A percentile compares a stretch with the other conserved stretches of the same genome.
Conservation (phyloP, 2,888 invertebrate species). For the Drosophila emarginata region DNA sequence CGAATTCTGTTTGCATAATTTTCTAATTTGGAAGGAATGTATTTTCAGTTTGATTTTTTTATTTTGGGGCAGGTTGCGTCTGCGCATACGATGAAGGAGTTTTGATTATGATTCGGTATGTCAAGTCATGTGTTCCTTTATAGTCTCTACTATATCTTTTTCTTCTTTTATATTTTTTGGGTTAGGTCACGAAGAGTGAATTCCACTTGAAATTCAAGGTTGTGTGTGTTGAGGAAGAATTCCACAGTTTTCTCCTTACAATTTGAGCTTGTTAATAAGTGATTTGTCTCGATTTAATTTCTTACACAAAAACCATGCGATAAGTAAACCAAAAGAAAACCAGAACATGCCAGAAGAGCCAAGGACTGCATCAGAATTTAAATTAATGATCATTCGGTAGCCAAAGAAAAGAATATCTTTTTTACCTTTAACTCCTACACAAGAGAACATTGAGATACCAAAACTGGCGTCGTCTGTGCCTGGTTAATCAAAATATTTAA, state of each 20-base stretch:
- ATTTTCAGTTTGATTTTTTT: constrained; percentile 1
- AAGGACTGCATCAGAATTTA: constrained; percentile 45
- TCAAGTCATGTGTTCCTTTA: constrained; percentile 28
- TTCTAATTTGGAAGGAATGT: constrained; percentile 48
- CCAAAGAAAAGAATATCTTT: constrained; percentile 18
- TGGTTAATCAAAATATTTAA: constrained; percentile 71
- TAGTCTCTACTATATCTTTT: constrained; percentile 1
- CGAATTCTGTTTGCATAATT: constrained; percentile 67
- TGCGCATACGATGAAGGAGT: constrained; percentile 53
- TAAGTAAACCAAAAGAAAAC: constrained; percentile 7
- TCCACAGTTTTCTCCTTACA: not conserved
- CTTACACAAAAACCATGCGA: constrained; percentile 4
- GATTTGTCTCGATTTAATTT: constrained; percentile 65
- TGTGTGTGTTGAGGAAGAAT: not conserved
- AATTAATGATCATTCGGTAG: constrained; percentile 63
- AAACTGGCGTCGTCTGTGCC: constrained; percentile 36
- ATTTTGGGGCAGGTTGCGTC: constrained; percentile 70
- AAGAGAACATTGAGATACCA: constrained; percentile 1
- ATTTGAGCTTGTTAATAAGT: constrained; percentile 38
- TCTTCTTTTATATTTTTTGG: constrained; percentile 1
- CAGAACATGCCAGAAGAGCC: not conserved
- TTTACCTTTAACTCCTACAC: constrained; percentile 13
- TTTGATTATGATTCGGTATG: constrained; percentile 23
- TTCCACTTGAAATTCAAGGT: constrained; percentile 17
- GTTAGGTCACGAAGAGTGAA: constrained; percentile 24